These are phyloP conservation scores for Spheniscus mendiculus DNA, from an alignment of 2,113 vertebrate genomes.

Conservation along the genomic window DNA sequence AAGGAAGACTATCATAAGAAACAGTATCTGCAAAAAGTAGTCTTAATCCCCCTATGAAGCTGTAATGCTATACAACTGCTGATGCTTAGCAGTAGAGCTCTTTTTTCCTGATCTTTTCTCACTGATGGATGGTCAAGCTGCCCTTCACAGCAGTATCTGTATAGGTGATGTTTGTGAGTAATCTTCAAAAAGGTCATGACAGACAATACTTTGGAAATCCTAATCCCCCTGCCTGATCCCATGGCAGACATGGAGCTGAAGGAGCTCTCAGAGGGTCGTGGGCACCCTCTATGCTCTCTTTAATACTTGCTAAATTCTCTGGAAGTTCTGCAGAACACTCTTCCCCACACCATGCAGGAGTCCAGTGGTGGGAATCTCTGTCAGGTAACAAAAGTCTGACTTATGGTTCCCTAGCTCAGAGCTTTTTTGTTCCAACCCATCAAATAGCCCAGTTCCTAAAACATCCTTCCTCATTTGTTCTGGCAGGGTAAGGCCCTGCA, in stretches of 20 bases:
- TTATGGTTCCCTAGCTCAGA: accelerated
- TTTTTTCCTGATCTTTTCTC: not conserved
- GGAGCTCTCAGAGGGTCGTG: not conserved
- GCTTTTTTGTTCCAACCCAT: not conserved
- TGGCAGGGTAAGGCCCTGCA: not conserved
- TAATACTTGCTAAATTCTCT: not conserved
- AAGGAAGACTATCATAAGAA: not conserved
- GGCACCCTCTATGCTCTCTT: not conserved
- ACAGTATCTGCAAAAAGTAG: not conserved
- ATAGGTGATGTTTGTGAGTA: not conserved
- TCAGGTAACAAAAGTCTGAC: not conserved
- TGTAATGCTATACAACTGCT: not conserved
- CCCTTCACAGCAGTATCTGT: not conserved
- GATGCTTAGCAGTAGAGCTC: not conserved
- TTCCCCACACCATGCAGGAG: not conserved
- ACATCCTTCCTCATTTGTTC: not conserved
- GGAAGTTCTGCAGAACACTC: not conserved
- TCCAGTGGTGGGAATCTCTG: not conserved
- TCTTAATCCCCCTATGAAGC: not conserved
- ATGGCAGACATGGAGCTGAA: not conserved
- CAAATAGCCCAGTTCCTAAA: not conserved
- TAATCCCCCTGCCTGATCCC: not conserved
- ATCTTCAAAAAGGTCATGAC: not conserved
- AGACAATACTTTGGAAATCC: not conserved
- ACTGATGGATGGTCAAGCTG: not conserved